Conservation (phyloP, 2,113 vertebrate species). For the Sialia sialis region DNA sequence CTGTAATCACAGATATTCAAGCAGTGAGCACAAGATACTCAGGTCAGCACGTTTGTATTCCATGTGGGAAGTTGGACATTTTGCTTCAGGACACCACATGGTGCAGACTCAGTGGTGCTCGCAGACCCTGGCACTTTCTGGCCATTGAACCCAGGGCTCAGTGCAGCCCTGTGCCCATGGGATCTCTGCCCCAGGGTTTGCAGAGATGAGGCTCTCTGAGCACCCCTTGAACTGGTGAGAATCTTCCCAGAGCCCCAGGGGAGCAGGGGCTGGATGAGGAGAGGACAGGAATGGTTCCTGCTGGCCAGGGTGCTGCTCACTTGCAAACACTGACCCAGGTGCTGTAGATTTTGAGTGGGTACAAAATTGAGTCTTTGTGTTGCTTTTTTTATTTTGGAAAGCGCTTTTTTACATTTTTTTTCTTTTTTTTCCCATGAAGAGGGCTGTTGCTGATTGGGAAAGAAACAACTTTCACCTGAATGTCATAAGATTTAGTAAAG, state of each 20-base stretch:
- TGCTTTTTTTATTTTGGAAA: background rate
- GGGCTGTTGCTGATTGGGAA: background rate
- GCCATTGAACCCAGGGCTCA: accelerated
- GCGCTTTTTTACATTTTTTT: too few species aligned
- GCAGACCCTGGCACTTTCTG: accelerated
- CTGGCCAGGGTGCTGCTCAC: too few species aligned
- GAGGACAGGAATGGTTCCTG: accelerated
- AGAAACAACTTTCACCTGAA: background rate
- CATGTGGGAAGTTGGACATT: accelerated
- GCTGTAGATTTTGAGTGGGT: background rate
- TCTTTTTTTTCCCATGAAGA: background rate
- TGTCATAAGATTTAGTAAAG: background rate
- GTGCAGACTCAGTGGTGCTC: background rate
- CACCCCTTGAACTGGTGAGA: background rate
- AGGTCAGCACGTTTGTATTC: background rate
- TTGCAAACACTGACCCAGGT: background rate
- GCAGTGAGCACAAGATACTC: background rate
- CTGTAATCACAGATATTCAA: accelerated
- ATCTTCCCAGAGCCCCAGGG: background rate
- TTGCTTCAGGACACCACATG: accelerated
- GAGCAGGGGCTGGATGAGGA: accelerated
- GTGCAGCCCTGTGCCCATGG: accelerated
- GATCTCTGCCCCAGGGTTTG: background rate
- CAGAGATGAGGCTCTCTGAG: background rate
- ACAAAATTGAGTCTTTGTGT: background rate